Conservation (phyloP, 2,113 vertebrate species). For the Desmodus rotundus region DNA sequence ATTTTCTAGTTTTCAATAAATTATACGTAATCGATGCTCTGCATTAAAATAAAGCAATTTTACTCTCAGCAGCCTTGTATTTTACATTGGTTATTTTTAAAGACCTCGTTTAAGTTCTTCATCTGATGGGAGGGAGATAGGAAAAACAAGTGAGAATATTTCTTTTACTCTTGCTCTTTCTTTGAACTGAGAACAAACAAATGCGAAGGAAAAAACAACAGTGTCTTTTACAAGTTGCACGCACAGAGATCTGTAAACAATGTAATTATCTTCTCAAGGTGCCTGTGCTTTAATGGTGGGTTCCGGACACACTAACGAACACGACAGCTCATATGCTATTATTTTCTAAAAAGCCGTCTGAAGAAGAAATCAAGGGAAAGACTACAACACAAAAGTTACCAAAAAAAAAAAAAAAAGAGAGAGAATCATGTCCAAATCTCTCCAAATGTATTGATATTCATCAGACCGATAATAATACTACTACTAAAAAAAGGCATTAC, state of each 20-base stretch:
- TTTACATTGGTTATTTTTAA: not conserved
- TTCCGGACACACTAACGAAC: not conserved
- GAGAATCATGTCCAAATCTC: slow-evolving; percentile 33
- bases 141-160: not conserved
- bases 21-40: not conserved
- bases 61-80: no score
- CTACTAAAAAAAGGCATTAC: slow-evolving; percentile 52
- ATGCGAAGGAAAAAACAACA: not conserved
- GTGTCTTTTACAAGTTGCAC: not conserved
- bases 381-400: slow-evolving; percentile 3
- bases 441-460: slow-evolving; percentile 67
- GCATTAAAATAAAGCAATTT: not conserved
- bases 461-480: slow-evolving; percentile 29
- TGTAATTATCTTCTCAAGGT: slow-evolving; percentile 6
- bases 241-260: not conserved
- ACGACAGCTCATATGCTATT: not conserved
- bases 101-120: not conserved
- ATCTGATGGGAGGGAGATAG: not conserved
- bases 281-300: not conserved
- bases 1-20: not conserved
- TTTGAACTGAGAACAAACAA: not conserved
- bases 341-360: slow-evolving; percentile 17
- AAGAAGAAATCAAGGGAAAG: slow-evolving; percentile 44
- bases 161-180: not conserved
- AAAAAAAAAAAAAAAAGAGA: not conserved